phyloP scores from a whole-genome alignment of 2,888 invertebrate genomes.

The Monopis laevigella region DNA sequence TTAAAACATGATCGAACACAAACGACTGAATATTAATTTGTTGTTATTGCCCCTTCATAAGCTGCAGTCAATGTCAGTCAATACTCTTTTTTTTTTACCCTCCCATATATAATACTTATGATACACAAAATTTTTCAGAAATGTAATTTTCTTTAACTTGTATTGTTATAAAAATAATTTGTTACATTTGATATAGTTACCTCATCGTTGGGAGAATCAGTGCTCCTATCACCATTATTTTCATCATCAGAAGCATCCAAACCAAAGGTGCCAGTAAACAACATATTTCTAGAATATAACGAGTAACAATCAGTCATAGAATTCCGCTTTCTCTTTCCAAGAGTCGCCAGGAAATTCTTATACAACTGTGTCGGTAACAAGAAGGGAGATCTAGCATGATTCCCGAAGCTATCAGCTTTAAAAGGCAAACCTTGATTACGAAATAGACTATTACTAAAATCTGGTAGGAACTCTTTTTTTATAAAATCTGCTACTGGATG shows the following conservation, averaged over 20 bases:
- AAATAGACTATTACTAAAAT: slow-evolving; percentile 49
- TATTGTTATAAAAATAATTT: background rate
- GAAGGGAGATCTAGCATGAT: slow-evolving; percentile 54
- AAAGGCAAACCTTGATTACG: slow-evolving; percentile 47
- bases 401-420: slow-evolving; percentile 45
- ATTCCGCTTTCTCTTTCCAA: slow-evolving; percentile 48
- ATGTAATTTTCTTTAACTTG: too few relatives aligned
- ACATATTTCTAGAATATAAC: slow-evolving; percentile 62
- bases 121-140: too few relatives aligned
- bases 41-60: too few relatives aligned
- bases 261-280: slow-evolving; percentile 57
- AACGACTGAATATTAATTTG: too few relatives aligned
- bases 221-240: slow-evolving; percentile 40
- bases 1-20: too few relatives aligned
- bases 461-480: slow-evolving; percentile 59
- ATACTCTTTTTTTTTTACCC: too few relatives aligned
- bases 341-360: slow-evolving; percentile 78
- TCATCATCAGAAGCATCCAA: slow-evolving; percentile 57
- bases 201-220: slow-evolving; percentile 57
- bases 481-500: slow-evolving; percentile 59
- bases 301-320: slow-evolving; percentile 58
- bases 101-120: too few relatives aligned
- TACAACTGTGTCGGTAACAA: slow-evolving; percentile 81
- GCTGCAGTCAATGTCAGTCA: too few relatives aligned
- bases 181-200: slow-evolving; percentile 30